Conservation (phyloP, 1,140 invertebrate genomes). For the Zeugodacus cucurbitae region DNA sequence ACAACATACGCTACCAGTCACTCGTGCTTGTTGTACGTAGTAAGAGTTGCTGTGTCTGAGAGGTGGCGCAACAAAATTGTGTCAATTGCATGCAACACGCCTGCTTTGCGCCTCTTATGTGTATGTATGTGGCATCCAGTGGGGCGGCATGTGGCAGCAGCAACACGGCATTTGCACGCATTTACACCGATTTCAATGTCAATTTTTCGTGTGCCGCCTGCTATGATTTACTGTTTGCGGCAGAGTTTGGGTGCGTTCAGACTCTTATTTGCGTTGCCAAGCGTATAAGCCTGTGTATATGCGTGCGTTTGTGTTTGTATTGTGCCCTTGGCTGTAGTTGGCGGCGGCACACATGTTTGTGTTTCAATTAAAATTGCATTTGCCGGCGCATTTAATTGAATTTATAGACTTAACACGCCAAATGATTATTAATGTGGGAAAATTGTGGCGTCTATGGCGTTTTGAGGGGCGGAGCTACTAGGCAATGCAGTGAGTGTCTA, state of each 20-base stretch:
- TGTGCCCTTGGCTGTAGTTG: not conserved
- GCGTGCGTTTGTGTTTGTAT: not conserved
- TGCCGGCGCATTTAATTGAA: constrained; percentile 36
- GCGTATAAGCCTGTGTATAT: not conserved
- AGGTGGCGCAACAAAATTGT: constrained; percentile 52
- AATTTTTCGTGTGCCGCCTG: constrained; percentile 1
- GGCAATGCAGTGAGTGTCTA: not conserved
- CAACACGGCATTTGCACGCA: constrained; percentile 30
- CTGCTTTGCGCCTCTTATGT: not conserved
- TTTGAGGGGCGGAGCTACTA: not conserved
- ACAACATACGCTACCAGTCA: constrained; percentile 20
- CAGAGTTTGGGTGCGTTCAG: not conserved
- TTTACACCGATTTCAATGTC: constrained; percentile 38
- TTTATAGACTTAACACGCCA: constrained; percentile 38
- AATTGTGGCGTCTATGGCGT: not conserved
- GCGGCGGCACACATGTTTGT: not conserved
- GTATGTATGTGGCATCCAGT: not conserved
- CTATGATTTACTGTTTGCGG: constrained; percentile 5
- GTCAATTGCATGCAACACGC: constrained; percentile 57
- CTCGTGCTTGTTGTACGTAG: constrained; percentile 42
- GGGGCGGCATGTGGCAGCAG: constrained; percentile 13
- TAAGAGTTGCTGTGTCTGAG: not conserved
- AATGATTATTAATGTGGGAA: constrained; percentile 39
- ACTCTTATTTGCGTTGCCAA: not conserved
- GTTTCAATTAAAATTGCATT: constrained; percentile 36